A percentile compares a stretch with the other conserved stretches of the same genome.
Evolutionary conservation across 2,797 vertebrate genomes (phyloP).

Genomic region (Lepilemur septentrionalis): DNA sequence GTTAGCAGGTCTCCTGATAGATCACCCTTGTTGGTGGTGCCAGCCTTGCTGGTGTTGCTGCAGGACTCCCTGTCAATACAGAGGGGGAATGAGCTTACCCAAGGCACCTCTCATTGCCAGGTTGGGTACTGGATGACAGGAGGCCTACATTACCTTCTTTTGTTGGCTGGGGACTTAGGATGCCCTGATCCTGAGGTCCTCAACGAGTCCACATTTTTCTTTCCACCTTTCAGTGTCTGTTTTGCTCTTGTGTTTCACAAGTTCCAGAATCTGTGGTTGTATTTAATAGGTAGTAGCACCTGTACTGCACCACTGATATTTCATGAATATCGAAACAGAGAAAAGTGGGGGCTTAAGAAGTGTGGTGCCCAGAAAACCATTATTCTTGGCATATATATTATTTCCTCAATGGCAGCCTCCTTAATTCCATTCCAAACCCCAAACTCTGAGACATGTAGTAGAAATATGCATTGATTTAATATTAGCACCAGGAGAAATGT

Average conservation of each 20-base stretch:
- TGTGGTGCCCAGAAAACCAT: neutral
- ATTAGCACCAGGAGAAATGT: neutral
- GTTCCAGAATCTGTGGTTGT: neutral
- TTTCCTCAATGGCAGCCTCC: accelerated
- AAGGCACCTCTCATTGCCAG: neutral
- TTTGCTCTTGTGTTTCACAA: neutral
- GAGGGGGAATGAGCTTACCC: neutral
- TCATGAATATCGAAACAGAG: too few relatives aligned
- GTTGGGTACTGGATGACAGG: neutral
- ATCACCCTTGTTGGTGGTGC: neutral
- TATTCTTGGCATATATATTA: too few relatives aligned
- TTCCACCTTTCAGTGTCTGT: neutral
- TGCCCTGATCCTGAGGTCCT: neutral
- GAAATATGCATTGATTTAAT: neutral
- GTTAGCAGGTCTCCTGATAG: neutral
- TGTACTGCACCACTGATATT: too few relatives aligned
- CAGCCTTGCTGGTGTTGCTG: neutral
- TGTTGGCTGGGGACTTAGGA: neutral
- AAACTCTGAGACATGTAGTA: neutral
- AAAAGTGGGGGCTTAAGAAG: accelerated
- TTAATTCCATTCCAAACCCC: neutral
- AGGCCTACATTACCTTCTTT: neutral
- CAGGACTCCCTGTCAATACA: neutral
- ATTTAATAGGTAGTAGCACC: neutral
- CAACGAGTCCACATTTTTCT: neutral